phyloP scores from a whole-genome alignment of 2,888 invertebrate genomes.

The Epicampocera succincta region DNA sequence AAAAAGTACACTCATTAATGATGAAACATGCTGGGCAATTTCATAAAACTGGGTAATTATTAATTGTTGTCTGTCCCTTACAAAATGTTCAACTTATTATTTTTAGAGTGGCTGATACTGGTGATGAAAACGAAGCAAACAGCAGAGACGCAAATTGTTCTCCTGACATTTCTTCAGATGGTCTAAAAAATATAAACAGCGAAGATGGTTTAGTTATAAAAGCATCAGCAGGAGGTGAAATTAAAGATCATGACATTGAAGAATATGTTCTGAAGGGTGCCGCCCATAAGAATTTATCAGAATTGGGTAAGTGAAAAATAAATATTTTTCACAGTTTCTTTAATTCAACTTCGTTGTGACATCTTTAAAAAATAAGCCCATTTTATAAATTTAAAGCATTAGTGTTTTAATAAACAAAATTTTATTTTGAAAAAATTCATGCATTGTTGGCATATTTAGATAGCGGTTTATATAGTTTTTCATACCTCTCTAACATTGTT shows the following conservation, averaged over 20 bases:
- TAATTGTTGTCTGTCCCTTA: not conserved
- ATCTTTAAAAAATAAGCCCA: no score
- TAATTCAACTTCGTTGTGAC: no score
- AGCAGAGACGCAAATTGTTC: constrained; percentile 80
- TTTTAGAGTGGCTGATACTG: constrained; percentile 74
- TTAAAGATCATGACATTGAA: constrained; percentile 82
- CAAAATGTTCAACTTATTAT: not conserved
- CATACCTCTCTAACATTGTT: no score
- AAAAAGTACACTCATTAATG: constrained; percentile 87
- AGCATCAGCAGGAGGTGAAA: constrained; percentile 75
- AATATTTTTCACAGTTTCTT: no score
- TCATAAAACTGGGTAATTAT: constrained; percentile 81
- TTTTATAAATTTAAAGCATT: no score
- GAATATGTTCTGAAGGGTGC: constrained; percentile 86
- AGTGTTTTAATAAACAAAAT: no score
- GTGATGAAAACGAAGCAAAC: constrained; percentile 80
- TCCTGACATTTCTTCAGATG: constrained; percentile 81
- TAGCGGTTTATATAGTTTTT: no score
- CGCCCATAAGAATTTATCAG: constrained; percentile 84
- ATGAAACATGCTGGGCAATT: constrained; percentile 88
- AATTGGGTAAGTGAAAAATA: constrained; percentile 77
- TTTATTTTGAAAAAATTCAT: no score
- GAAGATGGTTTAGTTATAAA: constrained; percentile 81
- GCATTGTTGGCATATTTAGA: no score
- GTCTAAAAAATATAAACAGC: constrained; percentile 81